Evolutionary conservation across 2,113 vertebrate species (phyloP).

Genomic region (Carassius auratus): DNA sequence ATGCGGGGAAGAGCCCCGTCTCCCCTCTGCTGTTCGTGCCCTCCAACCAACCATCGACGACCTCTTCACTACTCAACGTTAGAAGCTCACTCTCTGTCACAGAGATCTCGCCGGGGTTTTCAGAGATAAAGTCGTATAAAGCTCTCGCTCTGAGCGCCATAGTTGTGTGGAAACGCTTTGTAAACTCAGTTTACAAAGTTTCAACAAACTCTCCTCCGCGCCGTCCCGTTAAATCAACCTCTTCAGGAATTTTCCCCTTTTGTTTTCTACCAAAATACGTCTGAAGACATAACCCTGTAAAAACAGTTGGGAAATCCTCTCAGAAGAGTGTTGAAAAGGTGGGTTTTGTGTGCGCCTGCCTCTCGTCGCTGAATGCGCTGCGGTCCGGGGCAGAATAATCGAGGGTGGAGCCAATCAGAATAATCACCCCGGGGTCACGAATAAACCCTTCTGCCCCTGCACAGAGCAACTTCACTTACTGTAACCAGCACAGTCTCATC

Average conservation of each 20-base stretch:
- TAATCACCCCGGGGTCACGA: conserved; percentile 35
- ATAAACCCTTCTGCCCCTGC: not conserved
- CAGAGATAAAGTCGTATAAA: conserved; percentile 90
- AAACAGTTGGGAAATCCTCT: not conserved
- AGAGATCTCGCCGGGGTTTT: conserved; percentile 93
- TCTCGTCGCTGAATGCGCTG: conserved; percentile 26
- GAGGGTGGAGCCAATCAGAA: conserved; percentile 54
- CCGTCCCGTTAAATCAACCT: not conserved
- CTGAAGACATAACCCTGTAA: conserved; percentile 1
- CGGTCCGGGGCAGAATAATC: conserved; percentile 37
- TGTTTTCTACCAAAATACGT: conserved; percentile 12
- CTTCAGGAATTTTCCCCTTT: not conserved
- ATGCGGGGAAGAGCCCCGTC: conserved; percentile 92
- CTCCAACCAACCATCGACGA: conserved; percentile 94
- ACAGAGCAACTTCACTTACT: not conserved
- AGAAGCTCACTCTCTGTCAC: conserved; percentile 83
- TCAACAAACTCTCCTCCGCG: not conserved
- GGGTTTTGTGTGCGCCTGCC: conserved; percentile 20
- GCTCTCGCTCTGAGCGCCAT: conserved; percentile 90
- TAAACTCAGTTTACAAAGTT: conserved; percentile 47
- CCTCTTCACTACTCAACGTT: conserved; percentile 88
- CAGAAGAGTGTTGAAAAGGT: not conserved
- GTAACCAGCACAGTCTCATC: not conserved
- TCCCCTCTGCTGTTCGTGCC: conserved; percentile 90
- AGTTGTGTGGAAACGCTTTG: conserved; percentile 38